Base-by-base conservation (phyloP, 2,888 invertebrate species). In the Macropis europaea region DNA sequence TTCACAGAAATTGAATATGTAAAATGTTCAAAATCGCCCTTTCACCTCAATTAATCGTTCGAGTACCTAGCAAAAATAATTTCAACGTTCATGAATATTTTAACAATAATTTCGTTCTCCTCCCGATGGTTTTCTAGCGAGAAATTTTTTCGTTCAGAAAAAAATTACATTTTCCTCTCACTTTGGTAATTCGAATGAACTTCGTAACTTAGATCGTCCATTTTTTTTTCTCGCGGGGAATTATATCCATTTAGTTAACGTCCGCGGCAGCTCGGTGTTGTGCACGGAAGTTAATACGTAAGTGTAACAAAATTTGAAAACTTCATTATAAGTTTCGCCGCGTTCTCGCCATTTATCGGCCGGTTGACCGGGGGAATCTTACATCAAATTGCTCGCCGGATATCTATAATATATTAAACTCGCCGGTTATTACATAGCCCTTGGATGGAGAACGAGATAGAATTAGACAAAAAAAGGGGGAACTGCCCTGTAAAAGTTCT, bases 271-370 rank as follows among this genome's bases (percentile, higher is more conserved):
- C 13, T 0, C 15, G 19, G 22, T 40, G 15, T 22, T 4, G n/a
- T 15, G 13, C 22, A 17, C n/a, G 28, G 3, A 26, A 52, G 30
- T 52, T 54, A 48, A 48, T 54, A 47, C 34, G 32, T 32, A 40
- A 38, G 48, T 62, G 54, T 54, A 62, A 67, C 26, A 26, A 30
- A 67, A 67, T 67, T 67, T 54, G 42, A 67, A 54, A 62, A 67
- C 48, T 62, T 54, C 42, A 34, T 62, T 54, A 54, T 34, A 54
- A 67, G 45, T 67, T 62, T 28, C 7, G 22, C 38, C 52, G 24
- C 13, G 53, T 52, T 53, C 43, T 1, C 50, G 19, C 19, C 50
- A 43, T 36, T 64, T 64, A 28, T 50, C 32, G 48, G 34, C 28
- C 19, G 15, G 26, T 28, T 60, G 60, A 50, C 34, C 19, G 15